These are phyloP conservation scores for Cheirogaleus medius DNA, from an alignment of 2,113 vertebrate species.

Conservation along the genomic window DNA sequence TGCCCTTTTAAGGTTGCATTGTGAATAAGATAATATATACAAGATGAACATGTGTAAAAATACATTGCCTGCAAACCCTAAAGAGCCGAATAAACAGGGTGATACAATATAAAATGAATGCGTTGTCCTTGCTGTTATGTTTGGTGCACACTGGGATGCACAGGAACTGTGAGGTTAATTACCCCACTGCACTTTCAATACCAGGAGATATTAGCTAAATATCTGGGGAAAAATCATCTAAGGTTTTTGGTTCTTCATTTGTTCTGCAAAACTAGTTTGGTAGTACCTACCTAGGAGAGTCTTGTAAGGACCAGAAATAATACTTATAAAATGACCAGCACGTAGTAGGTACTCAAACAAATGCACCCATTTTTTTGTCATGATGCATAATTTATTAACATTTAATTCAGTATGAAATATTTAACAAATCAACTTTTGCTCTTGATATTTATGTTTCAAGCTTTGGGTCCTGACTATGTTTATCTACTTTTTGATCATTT, in stretches of 20 bases:
- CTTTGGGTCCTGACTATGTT: neutral
- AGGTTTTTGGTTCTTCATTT: neutral
- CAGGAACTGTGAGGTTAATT: too few species aligned
- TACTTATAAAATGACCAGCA: neutral
- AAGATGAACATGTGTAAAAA: neutral
- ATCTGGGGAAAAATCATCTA: neutral
- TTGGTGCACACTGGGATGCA: fast-evolving
- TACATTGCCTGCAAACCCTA: neutral
- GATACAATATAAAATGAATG: neutral
- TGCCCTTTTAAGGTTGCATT: neutral
- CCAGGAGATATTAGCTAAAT: too few species aligned
- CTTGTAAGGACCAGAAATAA: neutral
- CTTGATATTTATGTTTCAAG: neutral
- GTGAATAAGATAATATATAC: neutral
- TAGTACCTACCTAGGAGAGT: neutral
- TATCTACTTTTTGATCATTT: neutral
- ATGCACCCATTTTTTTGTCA: neutral
- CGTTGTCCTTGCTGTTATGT: neutral
- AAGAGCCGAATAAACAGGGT: neutral
- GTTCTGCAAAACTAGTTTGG: neutral
- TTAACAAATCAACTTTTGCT: neutral
- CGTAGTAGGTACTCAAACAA: neutral
- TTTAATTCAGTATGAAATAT: neutral
- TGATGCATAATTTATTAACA: neutral
- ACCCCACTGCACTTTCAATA: neutral